phyloP scores from a whole-genome alignment of 2,113 vertebrate genomes.

The Benitochromis conjunctus region DNA sequence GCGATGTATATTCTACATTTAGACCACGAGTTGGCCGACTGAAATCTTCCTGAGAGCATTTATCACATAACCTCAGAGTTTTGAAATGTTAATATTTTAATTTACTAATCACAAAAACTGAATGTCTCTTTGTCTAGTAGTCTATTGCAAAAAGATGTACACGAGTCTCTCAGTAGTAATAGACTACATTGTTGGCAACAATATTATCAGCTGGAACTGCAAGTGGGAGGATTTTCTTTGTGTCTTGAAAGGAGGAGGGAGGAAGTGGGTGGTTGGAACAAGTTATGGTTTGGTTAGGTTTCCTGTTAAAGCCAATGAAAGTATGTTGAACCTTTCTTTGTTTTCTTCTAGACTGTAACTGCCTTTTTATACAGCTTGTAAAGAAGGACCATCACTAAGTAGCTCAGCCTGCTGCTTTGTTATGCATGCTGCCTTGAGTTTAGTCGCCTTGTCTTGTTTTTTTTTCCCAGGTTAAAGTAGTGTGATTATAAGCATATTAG shows the following conservation, averaged over 20 bases:
- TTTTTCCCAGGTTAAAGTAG: not conserved
- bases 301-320: not conserved
- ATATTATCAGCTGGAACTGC: not conserved
- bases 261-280: slow-evolving; percentile 13
- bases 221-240: not conserved
- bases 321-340: not conserved
- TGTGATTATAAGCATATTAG: not conserved
- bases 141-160: not conserved
- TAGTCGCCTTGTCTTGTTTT: not conserved
- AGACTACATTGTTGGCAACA: not conserved
- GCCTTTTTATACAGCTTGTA: not conserved
- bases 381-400: not conserved
- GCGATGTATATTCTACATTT: not conserved
- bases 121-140: not conserved
- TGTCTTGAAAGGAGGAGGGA: not conserved
- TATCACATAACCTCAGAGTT: not conserved
- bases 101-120: not conserved
- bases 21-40: not conserved
- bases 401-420: not conserved
- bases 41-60: not conserved
- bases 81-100: not conserved
- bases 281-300: not conserved
- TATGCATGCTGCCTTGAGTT: not conserved
- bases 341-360: not conserved
- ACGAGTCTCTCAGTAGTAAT: not conserved